Conservation (phyloP, 2,113 vertebrate genomes). For the Triplophysa tibetana region DNA sequence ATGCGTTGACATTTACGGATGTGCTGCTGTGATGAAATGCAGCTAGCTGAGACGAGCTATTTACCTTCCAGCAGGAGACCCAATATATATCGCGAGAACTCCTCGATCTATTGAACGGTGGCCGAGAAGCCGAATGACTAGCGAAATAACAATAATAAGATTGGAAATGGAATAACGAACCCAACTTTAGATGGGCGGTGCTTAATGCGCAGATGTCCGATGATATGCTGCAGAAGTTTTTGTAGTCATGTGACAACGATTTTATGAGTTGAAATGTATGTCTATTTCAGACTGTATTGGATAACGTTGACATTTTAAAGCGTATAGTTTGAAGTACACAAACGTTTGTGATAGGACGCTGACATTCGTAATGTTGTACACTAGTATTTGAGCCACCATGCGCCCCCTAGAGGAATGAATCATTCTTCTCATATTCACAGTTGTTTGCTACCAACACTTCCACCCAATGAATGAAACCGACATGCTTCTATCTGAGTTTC, state of each 20-base stretch:
- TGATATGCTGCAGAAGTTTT: no score
- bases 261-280: no score
- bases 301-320: neutral
- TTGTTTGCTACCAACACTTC: neutral
- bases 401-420: neutral
- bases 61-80: conserved; percentile 28
- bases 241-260: no score
- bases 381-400: neutral
- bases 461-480: neutral
- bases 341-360: neutral
- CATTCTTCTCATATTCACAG: neutral
- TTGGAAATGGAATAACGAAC: neutral
- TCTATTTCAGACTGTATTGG: no score
- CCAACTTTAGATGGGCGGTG: neutral
- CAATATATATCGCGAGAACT: conserved; percentile 10
- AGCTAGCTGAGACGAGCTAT: conserved; percentile 29
- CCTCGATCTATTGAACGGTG: conserved; percentile 8
- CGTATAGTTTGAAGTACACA: neutral
- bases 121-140: neutral
- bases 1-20: neutral
- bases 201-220: neutral
- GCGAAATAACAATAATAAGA: neutral
- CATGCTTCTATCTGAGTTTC: neutral
- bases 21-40: neutral
- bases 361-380: neutral